phyloP scores from a whole-genome alignment of 2,113 vertebrate genomes.

The Gnathonemus echidnorhynchus region DNA sequence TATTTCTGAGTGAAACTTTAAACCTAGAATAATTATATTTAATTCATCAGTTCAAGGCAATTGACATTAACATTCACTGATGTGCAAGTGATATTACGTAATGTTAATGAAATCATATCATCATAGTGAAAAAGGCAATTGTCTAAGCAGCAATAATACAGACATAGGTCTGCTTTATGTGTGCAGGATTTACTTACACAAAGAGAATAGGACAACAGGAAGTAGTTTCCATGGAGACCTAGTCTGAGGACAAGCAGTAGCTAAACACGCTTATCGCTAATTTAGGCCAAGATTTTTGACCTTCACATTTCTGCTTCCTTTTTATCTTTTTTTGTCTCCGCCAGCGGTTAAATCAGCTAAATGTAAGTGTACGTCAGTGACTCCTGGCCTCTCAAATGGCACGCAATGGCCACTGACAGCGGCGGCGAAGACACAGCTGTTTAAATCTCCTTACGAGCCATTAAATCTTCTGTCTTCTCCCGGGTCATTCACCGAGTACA shows the following conservation, averaged over 20 bases:
- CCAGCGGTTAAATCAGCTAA: not conserved
- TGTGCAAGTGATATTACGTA: not conserved
- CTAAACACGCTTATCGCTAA: conserved; percentile 19
- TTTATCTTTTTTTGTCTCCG: not conserved
- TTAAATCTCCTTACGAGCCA: conserved; percentile 4
- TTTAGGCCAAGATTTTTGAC: conserved; percentile 17
- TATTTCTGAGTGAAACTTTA: not conserved
- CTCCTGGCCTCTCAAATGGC: not conserved
- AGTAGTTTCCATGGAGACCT: conserved; percentile 24
- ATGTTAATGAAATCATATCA: not conserved
- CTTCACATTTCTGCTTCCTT: conserved; percentile 8
- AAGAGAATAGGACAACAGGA: not conserved
- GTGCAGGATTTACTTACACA: not conserved
- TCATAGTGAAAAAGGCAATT: not conserved
- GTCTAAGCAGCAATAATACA: not conserved
- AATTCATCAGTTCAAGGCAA: not conserved
- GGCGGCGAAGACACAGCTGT: not conserved
- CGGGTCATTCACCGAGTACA: not conserved
- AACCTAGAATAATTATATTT: not conserved
- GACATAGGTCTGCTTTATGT: not conserved
- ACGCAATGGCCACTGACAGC: not conserved
- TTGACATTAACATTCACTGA: not conserved
- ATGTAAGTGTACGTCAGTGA: conserved; percentile 2
- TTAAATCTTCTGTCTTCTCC: not conserved
- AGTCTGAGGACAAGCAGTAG: not conserved